These are phyloP conservation scores for Triops cancriformis DNA, from an alignment of 1,140 invertebrate genomes.

Conservation along the genomic window DNA sequence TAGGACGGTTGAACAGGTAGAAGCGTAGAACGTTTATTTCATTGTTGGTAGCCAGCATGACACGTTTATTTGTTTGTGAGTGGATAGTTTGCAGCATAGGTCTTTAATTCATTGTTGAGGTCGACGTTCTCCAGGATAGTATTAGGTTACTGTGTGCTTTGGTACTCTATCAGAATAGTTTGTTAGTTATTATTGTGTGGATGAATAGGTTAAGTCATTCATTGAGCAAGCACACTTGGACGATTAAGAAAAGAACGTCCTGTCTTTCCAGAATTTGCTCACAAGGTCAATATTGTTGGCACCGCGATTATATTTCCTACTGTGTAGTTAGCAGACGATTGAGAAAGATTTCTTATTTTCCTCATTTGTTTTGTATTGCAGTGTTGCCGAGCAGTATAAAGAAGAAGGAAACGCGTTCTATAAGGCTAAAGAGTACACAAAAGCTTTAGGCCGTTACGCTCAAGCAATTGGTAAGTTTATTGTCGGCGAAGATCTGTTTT, in stretches of 20 bases:
- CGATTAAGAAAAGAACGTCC: no score
- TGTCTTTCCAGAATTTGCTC: no score
- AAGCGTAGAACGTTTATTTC: neutral
- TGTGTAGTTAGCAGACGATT: neutral
- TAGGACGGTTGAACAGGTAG: neutral
- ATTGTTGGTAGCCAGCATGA: neutral
- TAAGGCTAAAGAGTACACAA: constrained; percentile 73
- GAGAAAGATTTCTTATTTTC: constrained; percentile 7
- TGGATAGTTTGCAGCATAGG: no score
- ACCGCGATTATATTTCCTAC: no score
- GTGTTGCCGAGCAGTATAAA: constrained; percentile 74
- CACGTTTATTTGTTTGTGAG: no score
- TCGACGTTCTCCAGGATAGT: no score
- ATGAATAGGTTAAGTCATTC: no score
- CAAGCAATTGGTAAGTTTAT: constrained; percentile 65
- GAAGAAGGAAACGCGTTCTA: constrained; percentile 80
- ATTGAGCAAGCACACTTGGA: no score
- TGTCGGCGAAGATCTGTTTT: neutral
- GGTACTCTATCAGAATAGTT: no score
- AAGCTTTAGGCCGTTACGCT: constrained; percentile 71
- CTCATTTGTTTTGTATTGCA: constrained; percentile 41
- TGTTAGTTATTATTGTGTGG: no score
- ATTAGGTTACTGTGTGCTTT: neutral
- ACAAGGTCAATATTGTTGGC: no score
- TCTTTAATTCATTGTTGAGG: no score